Conservation (phyloP, 2,888 invertebrate genomes). For the Standfussiana lucernea region DNA sequence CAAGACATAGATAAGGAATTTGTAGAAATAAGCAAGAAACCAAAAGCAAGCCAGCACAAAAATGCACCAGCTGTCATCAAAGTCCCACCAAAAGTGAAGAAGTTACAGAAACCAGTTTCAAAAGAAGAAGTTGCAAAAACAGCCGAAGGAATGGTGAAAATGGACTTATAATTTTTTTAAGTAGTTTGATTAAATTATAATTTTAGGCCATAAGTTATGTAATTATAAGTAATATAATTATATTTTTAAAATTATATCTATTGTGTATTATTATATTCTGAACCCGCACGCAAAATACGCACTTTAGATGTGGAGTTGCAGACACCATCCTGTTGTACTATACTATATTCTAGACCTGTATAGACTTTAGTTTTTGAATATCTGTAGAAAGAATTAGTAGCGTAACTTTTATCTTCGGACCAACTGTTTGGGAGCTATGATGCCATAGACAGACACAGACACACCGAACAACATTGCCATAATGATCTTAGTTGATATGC, state of each 20-base stretch:
- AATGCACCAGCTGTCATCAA: constrained; percentile 68
- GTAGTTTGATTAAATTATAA: neutral
- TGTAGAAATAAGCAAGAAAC: constrained; percentile 81
- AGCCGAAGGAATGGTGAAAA: constrained; percentile 81
- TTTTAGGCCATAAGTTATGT: constrained; percentile 15
- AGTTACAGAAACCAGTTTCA: constrained; percentile 74
- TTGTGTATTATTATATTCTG: constrained; percentile 13
- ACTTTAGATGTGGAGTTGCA: too few relatives aligned
- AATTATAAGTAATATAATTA: constrained; percentile 37
- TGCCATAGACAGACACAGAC: neutral
- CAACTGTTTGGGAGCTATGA: neutral
- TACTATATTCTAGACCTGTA: constrained; percentile 5
- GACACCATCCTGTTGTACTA: too few relatives aligned
- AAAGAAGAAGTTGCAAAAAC: constrained; percentile 83
- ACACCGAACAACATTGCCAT: neutral
- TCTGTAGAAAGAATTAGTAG: neutral
- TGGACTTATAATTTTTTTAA: constrained; percentile 80
- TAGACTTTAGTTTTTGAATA: neutral
- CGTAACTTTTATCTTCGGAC: neutral
- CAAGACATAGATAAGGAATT: constrained; percentile 86
- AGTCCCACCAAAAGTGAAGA: constrained; percentile 73
- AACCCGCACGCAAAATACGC: too few relatives aligned
- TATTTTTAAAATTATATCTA: constrained; percentile 38
- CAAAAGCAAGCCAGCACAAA: constrained; percentile 67
- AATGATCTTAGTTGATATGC: neutral